A percentile compares a stretch with the other conserved stretches of the same genome.
Conservation (phyloP, 2,888 invertebrate genomes). For the Theodoxus fluviatilis region DNA sequence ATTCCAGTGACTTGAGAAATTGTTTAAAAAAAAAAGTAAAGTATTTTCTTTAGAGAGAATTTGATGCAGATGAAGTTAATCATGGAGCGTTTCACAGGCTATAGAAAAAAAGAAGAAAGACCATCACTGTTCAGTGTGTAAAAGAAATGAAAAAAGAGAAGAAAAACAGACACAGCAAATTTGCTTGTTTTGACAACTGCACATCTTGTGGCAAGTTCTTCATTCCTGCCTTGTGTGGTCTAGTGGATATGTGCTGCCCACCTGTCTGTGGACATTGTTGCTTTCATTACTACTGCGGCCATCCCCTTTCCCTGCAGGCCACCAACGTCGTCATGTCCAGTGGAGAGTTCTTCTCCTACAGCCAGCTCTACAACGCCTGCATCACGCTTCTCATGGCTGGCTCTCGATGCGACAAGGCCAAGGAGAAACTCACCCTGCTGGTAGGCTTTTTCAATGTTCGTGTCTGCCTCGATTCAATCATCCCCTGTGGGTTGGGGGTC, state of each 20-base stretch:
- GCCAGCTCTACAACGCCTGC: slow-evolving; percentile 83
- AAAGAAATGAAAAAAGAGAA: neutral
- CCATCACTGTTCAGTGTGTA: neutral
- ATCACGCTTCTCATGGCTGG: slow-evolving; percentile 83
- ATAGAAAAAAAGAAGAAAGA: neutral
- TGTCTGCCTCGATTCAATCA: neutral
- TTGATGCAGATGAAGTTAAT: too few species aligned
- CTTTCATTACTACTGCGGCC: too few species aligned
- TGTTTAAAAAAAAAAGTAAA: too few species aligned
- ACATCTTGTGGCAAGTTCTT: too few species aligned
- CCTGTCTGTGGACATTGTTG: too few species aligned
- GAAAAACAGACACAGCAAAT: too few species aligned
- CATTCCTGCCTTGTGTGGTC: too few species aligned
- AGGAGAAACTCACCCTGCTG: slow-evolving; percentile 54
- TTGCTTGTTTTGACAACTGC: too few species aligned
- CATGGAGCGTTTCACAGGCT: neutral
- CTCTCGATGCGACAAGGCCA: slow-evolving; percentile 70
- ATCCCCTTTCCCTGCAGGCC: slow-evolving; percentile 68
- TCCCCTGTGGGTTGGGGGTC: neutral
- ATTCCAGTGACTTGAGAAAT: neutral
- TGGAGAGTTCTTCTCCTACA: slow-evolving; percentile 88
- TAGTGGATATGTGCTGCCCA: too few species aligned
- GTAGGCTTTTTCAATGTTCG: slow-evolving; percentile 38
- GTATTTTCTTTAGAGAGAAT: too few species aligned
- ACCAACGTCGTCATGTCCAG: slow-evolving; percentile 93